phyloP scores from a whole-genome alignment of 2,113 vertebrate genomes.

The Grantiella picta region DNA sequence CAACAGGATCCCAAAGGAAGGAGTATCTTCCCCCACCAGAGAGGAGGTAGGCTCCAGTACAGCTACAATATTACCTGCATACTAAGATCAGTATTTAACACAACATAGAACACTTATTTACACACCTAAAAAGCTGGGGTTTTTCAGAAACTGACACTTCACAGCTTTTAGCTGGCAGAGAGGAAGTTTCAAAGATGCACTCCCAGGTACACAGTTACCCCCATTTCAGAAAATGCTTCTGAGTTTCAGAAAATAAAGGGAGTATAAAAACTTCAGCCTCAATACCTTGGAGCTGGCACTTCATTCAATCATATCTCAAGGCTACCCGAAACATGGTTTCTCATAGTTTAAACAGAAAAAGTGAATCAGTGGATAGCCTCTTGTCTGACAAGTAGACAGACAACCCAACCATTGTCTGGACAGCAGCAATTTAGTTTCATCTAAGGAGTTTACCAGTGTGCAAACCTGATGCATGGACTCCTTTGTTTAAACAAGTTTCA shows the following conservation, averaged over 20 bases:
- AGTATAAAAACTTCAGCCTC: neutral
- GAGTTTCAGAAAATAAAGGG: neutral
- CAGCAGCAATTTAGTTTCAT: neutral
- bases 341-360: neutral
- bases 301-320: neutral
- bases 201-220: neutral
- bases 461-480: neutral
- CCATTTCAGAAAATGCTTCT: neutral
- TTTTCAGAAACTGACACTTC: neutral
- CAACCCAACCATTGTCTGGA: neutral
- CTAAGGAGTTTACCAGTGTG: neutral
- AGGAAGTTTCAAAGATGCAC: neutral
- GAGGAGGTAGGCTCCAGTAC: neutral
- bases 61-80: neutral
- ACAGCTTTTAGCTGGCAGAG: neutral
- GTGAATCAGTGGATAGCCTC: neutral
- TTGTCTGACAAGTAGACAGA: neutral
- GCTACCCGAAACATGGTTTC: neutral
- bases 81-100: neutral
- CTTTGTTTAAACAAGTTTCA: neutral
- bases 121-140: neutral
- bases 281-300: neutral
- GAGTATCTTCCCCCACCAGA: neutral
- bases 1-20: neutral
- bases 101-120: neutral